A percentile compares a stretch with the other conserved stretches of the same genome.
Conservation (phyloP, 2,888 invertebrate species). For the Drosophila heteroneura region DNA sequence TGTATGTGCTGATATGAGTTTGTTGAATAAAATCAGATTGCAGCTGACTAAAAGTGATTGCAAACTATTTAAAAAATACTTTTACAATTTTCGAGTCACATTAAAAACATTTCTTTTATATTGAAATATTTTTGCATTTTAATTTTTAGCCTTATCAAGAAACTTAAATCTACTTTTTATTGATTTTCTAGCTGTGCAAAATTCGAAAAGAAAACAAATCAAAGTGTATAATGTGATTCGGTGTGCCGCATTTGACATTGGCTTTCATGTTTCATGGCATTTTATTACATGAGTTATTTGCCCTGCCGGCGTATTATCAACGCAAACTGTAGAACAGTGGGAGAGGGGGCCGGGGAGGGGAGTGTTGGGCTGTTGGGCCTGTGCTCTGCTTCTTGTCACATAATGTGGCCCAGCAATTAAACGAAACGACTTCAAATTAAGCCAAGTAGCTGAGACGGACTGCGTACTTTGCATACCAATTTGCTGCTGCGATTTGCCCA, state of each 20-base stretch:
- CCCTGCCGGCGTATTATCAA: conserved; percentile 55
- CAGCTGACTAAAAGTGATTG: neutral
- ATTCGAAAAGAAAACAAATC: neutral
- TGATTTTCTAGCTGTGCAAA: neutral
- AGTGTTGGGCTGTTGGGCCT: conserved; percentile 28
- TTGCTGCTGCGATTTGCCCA: conserved; percentile 60
- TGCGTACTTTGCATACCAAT: conserved; percentile 78
- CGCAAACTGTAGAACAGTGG: conserved; percentile 4
- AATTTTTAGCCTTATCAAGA: neutral
- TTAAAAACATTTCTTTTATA: neutral
- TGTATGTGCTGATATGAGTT: neutral
- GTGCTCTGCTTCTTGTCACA: conserved; percentile 75
- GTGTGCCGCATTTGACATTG: conserved; percentile 5
- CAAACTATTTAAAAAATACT: neutral
- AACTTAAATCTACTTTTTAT: neutral
- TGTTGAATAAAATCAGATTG: neutral
- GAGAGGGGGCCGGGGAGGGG: neutral
- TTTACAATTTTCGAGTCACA: neutral
- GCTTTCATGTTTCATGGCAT: conserved; percentile 50
- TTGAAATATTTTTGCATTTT: neutral
- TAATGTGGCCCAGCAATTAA: conserved; percentile 81
- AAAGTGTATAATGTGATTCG: conserved; percentile 26
- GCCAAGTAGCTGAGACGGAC: conserved; percentile 70
- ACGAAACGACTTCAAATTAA: conserved; percentile 78
- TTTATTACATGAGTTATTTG: conserved; percentile 69